Evolutionary conservation across 1,140 invertebrate species (phyloP).

Genomic region (Drosophila pseudoananassae): DNA sequence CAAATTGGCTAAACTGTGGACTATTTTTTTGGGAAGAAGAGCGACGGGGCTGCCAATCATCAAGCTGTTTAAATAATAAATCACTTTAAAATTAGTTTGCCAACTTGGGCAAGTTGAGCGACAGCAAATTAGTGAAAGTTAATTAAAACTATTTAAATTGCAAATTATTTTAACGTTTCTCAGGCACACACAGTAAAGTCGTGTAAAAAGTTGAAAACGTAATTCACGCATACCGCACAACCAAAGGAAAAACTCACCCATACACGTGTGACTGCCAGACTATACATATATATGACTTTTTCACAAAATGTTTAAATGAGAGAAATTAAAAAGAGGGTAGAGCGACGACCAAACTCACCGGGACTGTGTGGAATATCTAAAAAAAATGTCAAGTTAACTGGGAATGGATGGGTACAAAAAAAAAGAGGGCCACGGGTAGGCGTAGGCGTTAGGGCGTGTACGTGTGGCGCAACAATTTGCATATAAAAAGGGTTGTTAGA

Average conservation of each 20-base stretch:
- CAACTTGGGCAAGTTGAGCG: constrained; percentile 74
- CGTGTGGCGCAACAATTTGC: constrained; percentile 79
- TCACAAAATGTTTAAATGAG: constrained; percentile 71
- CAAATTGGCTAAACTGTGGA: constrained; percentile 25
- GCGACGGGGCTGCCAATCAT: constrained; percentile 62
- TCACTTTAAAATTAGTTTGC: constrained; percentile 83
- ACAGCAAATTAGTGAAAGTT: constrained; percentile 80
- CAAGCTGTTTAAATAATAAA: constrained; percentile 81
- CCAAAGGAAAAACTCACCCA: constrained; percentile 19
- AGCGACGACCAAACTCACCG: constrained; percentile 3
- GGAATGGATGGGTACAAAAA: constrained; percentile 14
- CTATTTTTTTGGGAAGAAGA: constrained; percentile 17
- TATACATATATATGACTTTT: constrained; percentile 46
- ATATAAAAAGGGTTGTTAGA: constrained; percentile 83
- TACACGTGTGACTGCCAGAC: constrained; percentile 9
- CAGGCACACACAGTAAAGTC: constrained; percentile 34
- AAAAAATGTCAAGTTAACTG: constrained; percentile 68
- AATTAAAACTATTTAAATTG: constrained; percentile 83
- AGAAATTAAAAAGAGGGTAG: constrained; percentile 64
- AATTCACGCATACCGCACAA: constrained; percentile 37
- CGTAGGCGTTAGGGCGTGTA: constrained; percentile 56
- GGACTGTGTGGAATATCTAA: constrained; percentile 50
- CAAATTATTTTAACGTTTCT: constrained; percentile 79
- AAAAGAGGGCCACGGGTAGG: background rate
- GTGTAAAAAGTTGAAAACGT: constrained; percentile 55